Evolutionary conservation across 2,888 invertebrate species (phyloP).

Genomic region (Diarsia rubi): DNA sequence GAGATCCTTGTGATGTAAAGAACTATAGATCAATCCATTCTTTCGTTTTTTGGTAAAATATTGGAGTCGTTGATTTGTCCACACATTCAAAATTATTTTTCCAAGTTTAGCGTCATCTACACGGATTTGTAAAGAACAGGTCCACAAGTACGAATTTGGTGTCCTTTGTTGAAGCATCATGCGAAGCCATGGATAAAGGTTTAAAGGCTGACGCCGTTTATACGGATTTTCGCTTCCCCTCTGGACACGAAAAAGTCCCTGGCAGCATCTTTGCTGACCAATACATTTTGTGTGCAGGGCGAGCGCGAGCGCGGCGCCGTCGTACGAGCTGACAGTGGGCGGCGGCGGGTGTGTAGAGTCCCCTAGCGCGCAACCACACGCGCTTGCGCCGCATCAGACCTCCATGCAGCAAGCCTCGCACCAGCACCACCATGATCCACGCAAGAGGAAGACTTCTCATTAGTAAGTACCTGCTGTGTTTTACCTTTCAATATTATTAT

Average conservation of each 20-base stretch:
- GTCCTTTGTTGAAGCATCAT: conserved; percentile 1
- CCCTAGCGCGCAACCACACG: conserved; percentile 44
- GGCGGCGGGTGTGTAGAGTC: conserved; percentile 61
- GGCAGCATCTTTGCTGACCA: too few relatives aligned
- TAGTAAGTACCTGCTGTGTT: conserved; percentile 71
- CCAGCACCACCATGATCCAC: conserved; percentile 68
- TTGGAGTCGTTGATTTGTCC: conserved; percentile 2
- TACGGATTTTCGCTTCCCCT: too few relatives aligned
- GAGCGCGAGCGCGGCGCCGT: conserved; percentile 74
- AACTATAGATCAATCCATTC: not conserved
- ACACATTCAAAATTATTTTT: not conserved
- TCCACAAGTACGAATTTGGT: not conserved
- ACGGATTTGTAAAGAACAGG: conserved; percentile 5
- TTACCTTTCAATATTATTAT: too few relatives aligned
- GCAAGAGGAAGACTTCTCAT: conserved; percentile 73
- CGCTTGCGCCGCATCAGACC: conserved; percentile 57
- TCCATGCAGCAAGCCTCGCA: conserved; percentile 61
- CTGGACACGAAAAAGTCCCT: too few relatives aligned
- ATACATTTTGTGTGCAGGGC: conserved; percentile 61
- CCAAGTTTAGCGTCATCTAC: not conserved
- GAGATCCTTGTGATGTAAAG: not conserved
- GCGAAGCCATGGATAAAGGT: too few relatives aligned
- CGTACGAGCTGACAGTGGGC: conserved; percentile 82
- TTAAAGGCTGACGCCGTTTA: conserved; percentile 8
- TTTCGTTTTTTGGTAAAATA: conserved; percentile 3